phyloP scores from a whole-genome alignment of 2,797 vertebrate species.

The Gymnoscopelus microlampas region DNA sequence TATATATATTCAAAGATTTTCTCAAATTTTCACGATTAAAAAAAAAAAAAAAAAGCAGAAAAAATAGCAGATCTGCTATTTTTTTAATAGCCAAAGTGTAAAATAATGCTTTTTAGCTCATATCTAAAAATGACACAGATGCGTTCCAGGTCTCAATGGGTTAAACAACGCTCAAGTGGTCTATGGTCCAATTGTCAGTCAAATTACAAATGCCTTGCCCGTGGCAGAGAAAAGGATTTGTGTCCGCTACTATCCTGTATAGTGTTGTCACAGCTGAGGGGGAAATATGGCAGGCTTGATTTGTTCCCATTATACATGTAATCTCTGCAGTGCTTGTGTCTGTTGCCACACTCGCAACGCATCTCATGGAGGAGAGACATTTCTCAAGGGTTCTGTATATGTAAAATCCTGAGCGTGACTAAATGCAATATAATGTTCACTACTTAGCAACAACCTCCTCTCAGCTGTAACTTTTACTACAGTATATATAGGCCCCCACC shows the following conservation, averaged over 20 bases:
- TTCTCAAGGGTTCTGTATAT: slow-evolving; percentile 48
- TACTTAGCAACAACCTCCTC: slow-evolving; percentile 46
- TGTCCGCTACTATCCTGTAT: slow-evolving; percentile 38
- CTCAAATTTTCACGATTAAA: too few species aligned
- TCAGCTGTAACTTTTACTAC: slow-evolving; percentile 25
- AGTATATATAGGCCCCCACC: background rate
- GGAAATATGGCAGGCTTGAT: slow-evolving; percentile 47
- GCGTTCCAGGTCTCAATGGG: too few species aligned
- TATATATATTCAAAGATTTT: too few species aligned
- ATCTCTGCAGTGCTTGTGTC: slow-evolving; percentile 63
- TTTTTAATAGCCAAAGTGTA: too few species aligned
- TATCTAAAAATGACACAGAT: too few species aligned
- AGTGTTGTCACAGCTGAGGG: slow-evolving; percentile 47
- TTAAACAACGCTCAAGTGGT: slow-evolving; percentile 1
- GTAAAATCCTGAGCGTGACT: slow-evolving; percentile 58
- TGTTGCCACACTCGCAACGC: slow-evolving; percentile 59
- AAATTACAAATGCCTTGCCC: slow-evolving; percentile 44
- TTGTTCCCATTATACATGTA: slow-evolving; percentile 69
- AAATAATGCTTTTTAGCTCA: too few species aligned
- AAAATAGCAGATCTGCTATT: too few species aligned
- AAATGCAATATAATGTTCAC: slow-evolving; percentile 51
- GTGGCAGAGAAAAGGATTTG: slow-evolving; percentile 40
- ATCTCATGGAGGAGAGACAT: slow-evolving; percentile 52
- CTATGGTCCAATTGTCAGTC: slow-evolving; percentile 12
- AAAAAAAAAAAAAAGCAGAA: too few species aligned